These are phyloP conservation scores for Perca fluviatilis DNA, from an alignment of 2,113 vertebrate species.

Conservation along the genomic window DNA sequence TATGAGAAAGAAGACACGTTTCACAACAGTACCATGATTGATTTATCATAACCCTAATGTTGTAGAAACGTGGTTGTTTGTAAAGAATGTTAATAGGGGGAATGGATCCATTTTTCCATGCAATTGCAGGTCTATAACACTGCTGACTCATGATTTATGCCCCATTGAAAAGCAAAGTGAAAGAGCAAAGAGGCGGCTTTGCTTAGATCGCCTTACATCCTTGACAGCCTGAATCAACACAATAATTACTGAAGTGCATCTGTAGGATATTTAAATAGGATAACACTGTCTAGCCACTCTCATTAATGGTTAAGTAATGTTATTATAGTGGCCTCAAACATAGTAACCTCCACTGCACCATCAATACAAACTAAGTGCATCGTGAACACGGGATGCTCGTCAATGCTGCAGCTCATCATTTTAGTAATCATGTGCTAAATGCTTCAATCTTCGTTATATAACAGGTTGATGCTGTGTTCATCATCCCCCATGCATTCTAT, in stretches of 20 bases:
- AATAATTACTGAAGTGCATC: slow-evolving; percentile 69
- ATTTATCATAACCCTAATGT: slow-evolving; percentile 50
- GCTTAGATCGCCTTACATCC: slow-evolving; percentile 58
- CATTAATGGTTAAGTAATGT: slow-evolving; percentile 62
- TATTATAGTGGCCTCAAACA: slow-evolving; percentile 37
- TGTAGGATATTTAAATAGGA: slow-evolving; percentile 61
- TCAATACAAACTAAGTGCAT: slow-evolving; percentile 22
- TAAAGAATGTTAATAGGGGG: slow-evolving; percentile 41
- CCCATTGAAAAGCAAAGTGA: slow-evolving; percentile 29
- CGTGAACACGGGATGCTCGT: slow-evolving; percentile 17
- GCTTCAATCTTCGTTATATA: slow-evolving; percentile 12
- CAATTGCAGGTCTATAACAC: slow-evolving; percentile 49
- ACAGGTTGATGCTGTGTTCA: slow-evolving; percentile 16
- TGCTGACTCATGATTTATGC: slow-evolving; percentile 80
- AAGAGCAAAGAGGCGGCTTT: slow-evolving; percentile 43
- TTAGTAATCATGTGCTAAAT: slow-evolving; percentile 16
- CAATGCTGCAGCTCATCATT: slow-evolving; percentile 29
- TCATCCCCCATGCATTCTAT: background rate
- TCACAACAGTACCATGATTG: slow-evolving; percentile 47
- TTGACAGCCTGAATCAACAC: slow-evolving; percentile 54
- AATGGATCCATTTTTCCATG: slow-evolving; percentile 43
- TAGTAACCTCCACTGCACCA: slow-evolving; percentile 16
- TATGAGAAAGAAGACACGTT: slow-evolving; percentile 30
- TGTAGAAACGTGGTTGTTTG: slow-evolving; percentile 42
- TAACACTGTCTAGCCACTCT: slow-evolving; percentile 62